Evolutionary conservation across 2,888 invertebrate genomes (phyloP), one percentile per base, ranked within the genome.

Genomic region (Cancer borealis): DNA sequence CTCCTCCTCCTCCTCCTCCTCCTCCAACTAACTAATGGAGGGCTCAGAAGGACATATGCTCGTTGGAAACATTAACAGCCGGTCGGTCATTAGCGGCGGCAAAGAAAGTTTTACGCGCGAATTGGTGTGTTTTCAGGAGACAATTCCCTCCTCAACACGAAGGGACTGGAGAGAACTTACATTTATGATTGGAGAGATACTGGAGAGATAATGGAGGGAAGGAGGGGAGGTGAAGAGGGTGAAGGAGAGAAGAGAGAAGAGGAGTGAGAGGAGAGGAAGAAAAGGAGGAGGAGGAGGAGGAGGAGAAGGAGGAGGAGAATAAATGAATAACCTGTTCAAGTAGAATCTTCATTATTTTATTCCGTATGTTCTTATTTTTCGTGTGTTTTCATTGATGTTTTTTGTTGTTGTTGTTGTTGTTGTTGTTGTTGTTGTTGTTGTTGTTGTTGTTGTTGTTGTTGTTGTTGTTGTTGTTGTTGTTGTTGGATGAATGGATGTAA

Each of bases 11-110:
- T 21, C 54, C 91, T 54, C 39, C 91, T 90, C 14, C 66, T 66
- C 66, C 91, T 91, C 66, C 21, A 91, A 66, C 45, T 73, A 45
- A 46, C 73, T 91, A 91, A 91, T 91, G 91, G 91, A 45, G 73
- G 46, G 45, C 46, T 46, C 45, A 21, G 54, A 49, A n/a, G 46
- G n/a, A 92, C 92, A 92, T 92, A 92, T 88, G 92, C 92, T 88
- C 92, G 87, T 88, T 92, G 88, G 49, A 92, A 88, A 92, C 92
- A 92, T 88, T 88, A 92, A 88, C 92, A 92, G 88, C 84, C 87
- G 92, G 87, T 87, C 49, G 87, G 92, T 88, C 92, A 88, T 92
- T 92, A 88, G 87, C 73, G 91, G n/a, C 21, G 49, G 46, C 91
- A 91, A 91, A 91, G 73, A 73, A 60, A 46, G 73, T 91, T 91